Evolutionary conservation across 2,888 invertebrate species (phyloP).

Genomic region (Oligia fasciuncula): DNA sequence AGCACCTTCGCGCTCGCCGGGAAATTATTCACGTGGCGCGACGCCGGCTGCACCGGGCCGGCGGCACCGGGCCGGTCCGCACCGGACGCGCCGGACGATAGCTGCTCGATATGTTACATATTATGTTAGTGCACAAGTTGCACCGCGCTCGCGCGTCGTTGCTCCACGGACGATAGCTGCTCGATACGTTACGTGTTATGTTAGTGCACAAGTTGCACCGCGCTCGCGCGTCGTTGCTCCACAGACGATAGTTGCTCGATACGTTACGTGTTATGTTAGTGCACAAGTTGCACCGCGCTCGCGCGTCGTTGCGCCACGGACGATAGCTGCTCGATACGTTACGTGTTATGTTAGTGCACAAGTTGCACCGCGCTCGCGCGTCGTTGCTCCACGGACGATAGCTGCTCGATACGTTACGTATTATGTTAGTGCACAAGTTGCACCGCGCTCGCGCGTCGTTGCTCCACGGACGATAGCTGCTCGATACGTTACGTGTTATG

Average conservation of each 20-base stretch:
- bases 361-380: not conserved
- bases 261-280: constrained; percentile 19
- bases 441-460: not conserved
- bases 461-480: not conserved
- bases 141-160: not conserved
- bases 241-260: constrained; percentile 1
- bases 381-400: not conserved
- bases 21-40: constrained; percentile 15
- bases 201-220: constrained; percentile 4
- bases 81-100: too few relatives aligned
- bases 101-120: too few relatives aligned
- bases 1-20: constrained; percentile 5
- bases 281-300: not conserved
- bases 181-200: constrained; percentile 21
- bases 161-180: not conserved
- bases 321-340: constrained; percentile 4
- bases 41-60: not conserved
- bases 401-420: constrained; percentile 16
- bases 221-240: not conserved
- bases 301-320: not conserved
- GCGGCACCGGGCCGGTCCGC: not conserved
- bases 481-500: constrained; percentile 17
- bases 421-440: constrained; percentile 14
- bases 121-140: constrained; percentile 14
- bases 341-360: constrained; percentile 19